Conservation (phyloP, 2,113 vertebrate genomes). For the Rhea americana region DNA sequence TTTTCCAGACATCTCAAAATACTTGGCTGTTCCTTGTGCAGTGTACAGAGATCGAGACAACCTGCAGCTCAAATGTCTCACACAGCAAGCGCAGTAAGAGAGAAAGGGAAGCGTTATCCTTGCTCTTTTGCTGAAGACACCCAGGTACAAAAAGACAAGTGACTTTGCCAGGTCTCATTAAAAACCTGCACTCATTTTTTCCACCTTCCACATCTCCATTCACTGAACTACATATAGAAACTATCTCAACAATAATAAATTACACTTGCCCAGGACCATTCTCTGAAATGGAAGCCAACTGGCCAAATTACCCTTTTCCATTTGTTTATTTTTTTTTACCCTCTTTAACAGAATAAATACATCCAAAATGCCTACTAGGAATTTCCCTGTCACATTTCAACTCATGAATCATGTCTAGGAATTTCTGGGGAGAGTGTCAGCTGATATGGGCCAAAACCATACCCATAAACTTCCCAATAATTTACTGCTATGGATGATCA, state of each 20-base stretch:
- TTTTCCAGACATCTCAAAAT: not conserved
- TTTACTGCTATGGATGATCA: not conserved
- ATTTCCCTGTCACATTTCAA: not conserved
- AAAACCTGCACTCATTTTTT: rapidly evolving
- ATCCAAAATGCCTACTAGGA: not conserved
- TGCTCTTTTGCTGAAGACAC: not conserved
- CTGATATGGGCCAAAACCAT: not conserved
- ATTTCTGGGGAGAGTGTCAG: not conserved
- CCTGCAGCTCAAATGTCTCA: not conserved
- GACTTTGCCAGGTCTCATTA: not conserved
- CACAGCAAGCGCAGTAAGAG: not conserved
- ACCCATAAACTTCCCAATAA: not conserved
- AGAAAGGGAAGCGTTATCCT: not conserved
- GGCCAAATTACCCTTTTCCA: not conserved
- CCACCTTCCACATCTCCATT: not conserved
- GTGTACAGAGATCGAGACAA: not conserved
- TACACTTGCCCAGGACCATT: rapidly evolving
- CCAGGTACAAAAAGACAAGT: not conserved
- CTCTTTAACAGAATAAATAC: not conserved
- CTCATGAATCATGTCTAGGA: rapidly evolving
- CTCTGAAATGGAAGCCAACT: not conserved
- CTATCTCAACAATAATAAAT: not conserved
- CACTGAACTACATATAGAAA: not conserved
- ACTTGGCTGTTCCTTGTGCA: not conserved
- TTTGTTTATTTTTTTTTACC: not conserved